Percentiles rank a stretch among this genome's conserved stretches.
Evolutionary conservation across 1,140 invertebrate genomes (phyloP).

Genomic region (Apis dorsata): DNA sequence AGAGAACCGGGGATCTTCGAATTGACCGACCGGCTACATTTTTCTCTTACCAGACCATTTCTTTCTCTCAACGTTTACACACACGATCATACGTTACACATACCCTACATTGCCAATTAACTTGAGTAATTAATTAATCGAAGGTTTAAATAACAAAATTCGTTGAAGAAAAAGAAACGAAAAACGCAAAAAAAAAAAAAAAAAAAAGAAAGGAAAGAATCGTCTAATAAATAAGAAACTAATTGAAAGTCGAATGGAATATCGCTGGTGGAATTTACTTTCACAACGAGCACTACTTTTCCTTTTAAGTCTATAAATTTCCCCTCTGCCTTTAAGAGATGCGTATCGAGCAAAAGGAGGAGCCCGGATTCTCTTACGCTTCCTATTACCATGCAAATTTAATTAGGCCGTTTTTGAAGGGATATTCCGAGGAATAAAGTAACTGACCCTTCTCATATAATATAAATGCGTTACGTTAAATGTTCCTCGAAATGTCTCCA

Average conservation of each 20-base stretch:
- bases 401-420: constrained; percentile 27
- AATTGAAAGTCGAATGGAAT: background rate
- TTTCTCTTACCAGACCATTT: constrained; percentile 14
- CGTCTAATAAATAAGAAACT: background rate
- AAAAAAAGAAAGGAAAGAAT: background rate
- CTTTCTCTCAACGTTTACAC: background rate
- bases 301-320: constrained; percentile 19
- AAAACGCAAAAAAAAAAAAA: background rate
- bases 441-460: background rate
- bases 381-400: constrained; percentile 50
- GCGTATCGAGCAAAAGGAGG: background rate
- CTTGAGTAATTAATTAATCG: background rate
- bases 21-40: background rate
- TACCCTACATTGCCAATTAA: no score
- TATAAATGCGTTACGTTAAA: constrained; percentile 1
- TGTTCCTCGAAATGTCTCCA: background rate
- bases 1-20: constrained; percentile 21
- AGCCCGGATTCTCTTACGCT: no score
- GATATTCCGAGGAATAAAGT: background rate
- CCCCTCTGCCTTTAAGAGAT: background rate
- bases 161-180: no score
- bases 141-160: no score
- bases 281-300: constrained; percentile 38
- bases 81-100: no score
- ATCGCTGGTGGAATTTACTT: constrained; percentile 25